Conservation (phyloP, 2,113 vertebrate genomes). For the Chionis minor region DNA sequence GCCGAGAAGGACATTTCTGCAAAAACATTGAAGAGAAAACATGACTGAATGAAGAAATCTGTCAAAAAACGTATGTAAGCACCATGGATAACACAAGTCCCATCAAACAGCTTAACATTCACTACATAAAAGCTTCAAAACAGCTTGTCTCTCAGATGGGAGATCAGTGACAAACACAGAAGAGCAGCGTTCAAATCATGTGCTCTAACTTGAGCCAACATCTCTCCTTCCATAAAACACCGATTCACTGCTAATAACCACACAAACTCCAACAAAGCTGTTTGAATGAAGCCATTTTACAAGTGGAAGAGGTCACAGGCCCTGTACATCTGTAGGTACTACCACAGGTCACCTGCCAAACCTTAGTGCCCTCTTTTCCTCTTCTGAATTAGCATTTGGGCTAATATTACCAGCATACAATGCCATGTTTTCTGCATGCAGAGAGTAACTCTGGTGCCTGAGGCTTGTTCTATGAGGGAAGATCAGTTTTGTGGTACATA, state of each 20-base stretch:
- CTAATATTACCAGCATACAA: not conserved
- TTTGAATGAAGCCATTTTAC: not conserved
- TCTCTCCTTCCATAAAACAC: not conserved
- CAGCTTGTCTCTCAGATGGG: not conserved
- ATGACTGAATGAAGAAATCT: not conserved
- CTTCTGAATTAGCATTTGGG: not conserved
- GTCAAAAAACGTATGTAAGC: not conserved
- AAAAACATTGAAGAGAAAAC: not conserved
- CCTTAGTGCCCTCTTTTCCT: not conserved
- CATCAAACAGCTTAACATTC: not conserved
- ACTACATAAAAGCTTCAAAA: not conserved
- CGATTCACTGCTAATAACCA: not conserved
- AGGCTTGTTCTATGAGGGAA: not conserved
- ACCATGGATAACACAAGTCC: not conserved
- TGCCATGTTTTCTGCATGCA: not conserved
- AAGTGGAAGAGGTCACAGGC: not conserved
- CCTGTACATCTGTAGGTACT: not conserved
- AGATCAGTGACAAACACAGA: not conserved
- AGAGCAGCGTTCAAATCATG: not conserved
- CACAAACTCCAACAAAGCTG: not conserved
- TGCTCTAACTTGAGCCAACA: not conserved
- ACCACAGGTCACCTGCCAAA: not conserved
- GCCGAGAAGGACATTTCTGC: conserved; percentile 8
- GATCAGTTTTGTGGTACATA: not conserved
- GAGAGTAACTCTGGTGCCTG: not conserved